phyloP scores from a whole-genome alignment of 2,888 invertebrate genomes.

The Eupithecia vulgata region DNA sequence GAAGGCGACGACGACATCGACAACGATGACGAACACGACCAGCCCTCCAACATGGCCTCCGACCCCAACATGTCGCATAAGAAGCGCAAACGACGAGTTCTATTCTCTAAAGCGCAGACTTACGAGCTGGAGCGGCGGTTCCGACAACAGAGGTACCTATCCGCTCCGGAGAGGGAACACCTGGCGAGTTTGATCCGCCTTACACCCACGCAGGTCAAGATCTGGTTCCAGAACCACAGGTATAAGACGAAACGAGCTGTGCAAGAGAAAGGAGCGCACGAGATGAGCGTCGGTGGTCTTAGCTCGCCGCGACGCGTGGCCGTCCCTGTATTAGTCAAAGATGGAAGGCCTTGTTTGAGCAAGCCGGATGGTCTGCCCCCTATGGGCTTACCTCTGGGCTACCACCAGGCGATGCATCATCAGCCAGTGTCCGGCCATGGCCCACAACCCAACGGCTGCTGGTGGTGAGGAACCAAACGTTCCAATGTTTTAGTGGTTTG shows the following conservation, averaged over 20 bases:
- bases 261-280: conserved; percentile 93
- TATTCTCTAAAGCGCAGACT: conserved; percentile 99
- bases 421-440: conserved; percentile 71
- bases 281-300: conserved; percentile 86
- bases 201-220: conserved; percentile 99
- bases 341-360: conserved; percentile 94
- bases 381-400: conserved; percentile 80
- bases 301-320: conserved; percentile 96
- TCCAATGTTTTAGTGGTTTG: conserved; percentile 54
- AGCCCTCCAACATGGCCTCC: conserved; percentile 62
- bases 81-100: conserved; percentile 96
- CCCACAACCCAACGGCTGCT: conserved; percentile 76
- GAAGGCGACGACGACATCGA: conserved; percentile 82
- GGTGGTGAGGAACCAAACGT: conserved; percentile 76
- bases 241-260: conserved; percentile 99
- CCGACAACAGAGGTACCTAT: conserved; percentile 97
- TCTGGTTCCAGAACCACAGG: conserved; percentile 99
- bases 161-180: conserved; percentile 98
- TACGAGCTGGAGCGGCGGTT: conserved; percentile 97
- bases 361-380: conserved; percentile 82
- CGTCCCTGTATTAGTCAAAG: conserved; percentile 96
- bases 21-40: conserved; percentile 83
- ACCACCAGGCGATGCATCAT: conserved; percentile 77
- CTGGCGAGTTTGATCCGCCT: conserved; percentile 96
- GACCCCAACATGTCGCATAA: conserved; percentile 86